phyloP scores from a whole-genome alignment of 2,113 vertebrate genomes.

The Abramis brama region DNA sequence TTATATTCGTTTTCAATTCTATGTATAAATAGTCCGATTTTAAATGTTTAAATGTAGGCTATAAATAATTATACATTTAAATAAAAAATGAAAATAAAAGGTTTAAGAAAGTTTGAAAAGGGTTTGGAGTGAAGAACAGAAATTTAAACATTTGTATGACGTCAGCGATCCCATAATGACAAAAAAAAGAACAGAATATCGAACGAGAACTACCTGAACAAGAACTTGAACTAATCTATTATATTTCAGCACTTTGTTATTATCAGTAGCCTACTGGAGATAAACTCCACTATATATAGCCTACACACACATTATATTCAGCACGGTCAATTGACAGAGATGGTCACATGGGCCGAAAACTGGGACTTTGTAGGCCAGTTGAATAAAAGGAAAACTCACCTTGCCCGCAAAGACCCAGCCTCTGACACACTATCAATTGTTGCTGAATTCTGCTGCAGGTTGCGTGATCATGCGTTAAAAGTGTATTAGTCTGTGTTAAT shows the following conservation, averaged over 20 bases:
- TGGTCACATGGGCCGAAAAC: constrained; percentile 77
- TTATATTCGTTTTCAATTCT: background rate
- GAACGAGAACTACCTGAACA: too few species aligned
- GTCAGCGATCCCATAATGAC: background rate
- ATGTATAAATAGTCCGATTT: background rate
- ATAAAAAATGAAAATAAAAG: background rate
- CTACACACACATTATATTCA: background rate
- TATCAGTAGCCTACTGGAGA: background rate
- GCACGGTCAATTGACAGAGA: constrained; percentile 33
- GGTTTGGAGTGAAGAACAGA: background rate
- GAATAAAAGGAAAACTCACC: constrained; percentile 75
- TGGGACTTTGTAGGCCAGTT: constrained; percentile 95
- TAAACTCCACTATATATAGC: background rate
- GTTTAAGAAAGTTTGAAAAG: background rate
- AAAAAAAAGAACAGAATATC: background rate
- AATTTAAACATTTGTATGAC: background rate
- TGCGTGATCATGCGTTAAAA: constrained; percentile 16
- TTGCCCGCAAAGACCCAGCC: constrained; percentile 90
- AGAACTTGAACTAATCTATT: background rate
- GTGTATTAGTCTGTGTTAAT: background rate
- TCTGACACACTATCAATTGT: constrained; percentile 68
- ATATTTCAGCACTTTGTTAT: background rate
- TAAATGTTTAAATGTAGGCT: too few species aligned
- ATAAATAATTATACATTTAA: background rate
- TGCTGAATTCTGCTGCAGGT: background rate